Conservation (phyloP, 2,113 vertebrate genomes). For the Elanus axillaris region DNA sequence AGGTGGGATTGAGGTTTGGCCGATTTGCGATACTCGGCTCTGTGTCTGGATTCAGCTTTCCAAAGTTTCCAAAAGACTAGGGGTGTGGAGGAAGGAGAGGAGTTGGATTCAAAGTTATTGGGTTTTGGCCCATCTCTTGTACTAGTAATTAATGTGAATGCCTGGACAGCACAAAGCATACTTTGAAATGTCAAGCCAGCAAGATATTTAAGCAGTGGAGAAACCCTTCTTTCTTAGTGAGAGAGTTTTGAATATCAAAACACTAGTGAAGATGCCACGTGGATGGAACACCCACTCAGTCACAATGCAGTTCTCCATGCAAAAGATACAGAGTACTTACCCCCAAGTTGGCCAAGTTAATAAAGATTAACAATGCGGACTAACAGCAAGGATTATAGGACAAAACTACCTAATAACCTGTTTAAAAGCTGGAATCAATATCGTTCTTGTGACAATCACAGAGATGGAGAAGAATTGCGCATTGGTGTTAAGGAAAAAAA, state of each 20-base stretch:
- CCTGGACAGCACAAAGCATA: background rate
- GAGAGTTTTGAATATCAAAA: background rate
- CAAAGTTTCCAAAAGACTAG: background rate
- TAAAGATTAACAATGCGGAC: background rate
- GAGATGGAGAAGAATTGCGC: background rate
- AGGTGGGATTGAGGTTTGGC: background rate
- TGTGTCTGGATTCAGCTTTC: conserved; percentile 8
- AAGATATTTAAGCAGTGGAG: background rate
- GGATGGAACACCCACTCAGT: background rate
- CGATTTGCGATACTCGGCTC: background rate
- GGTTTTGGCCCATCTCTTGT: background rate
- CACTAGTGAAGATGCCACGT: background rate
- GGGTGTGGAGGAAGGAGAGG: background rate
- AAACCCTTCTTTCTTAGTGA: background rate
- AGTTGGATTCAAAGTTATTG: background rate
- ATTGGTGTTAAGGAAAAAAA: background rate
- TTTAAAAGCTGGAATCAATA: background rate
- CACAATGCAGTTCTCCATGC: background rate
- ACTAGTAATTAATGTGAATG: conserved; percentile 24
- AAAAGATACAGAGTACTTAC: background rate
- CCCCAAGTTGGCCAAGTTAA: background rate
- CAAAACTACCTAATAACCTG: background rate
- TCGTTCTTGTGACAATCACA: background rate
- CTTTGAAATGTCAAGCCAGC: background rate
- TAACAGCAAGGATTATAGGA: background rate